Percentiles rank a stretch among this genome's conserved stretches.
Evolutionary conservation across 1,140 invertebrate species (phyloP).

Genomic region (Lepidostoma basale): DNA sequence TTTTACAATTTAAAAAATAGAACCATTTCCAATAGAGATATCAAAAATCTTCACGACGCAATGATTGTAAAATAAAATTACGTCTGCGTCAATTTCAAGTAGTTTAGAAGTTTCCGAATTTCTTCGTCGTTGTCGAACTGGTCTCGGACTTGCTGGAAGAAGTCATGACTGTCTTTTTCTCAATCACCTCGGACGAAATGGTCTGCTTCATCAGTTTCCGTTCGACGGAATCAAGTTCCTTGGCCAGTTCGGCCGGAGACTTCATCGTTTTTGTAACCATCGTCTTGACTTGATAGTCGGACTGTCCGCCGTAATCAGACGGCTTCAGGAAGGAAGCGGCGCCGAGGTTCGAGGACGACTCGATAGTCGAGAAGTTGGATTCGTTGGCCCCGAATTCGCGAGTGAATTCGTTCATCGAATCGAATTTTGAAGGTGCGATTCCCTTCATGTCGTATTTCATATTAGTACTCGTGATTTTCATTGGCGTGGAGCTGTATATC

Average conservation of each 20-base stretch:
- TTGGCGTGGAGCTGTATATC: constrained; percentile 59
- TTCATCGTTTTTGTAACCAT: constrained; percentile 51
- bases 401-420: constrained; percentile 58
- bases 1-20: too few relatives aligned
- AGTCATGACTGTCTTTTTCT: constrained; percentile 59
- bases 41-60: too few relatives aligned
- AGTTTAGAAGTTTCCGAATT: constrained; percentile 59
- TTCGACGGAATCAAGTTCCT: constrained; percentile 56
- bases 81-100: neutral
- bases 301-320: constrained; percentile 53
- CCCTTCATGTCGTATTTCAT: constrained; percentile 54
- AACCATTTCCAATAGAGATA: too few relatives aligned
- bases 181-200: constrained; percentile 58
- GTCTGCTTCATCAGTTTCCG: constrained; percentile 58
- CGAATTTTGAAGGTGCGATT: constrained; percentile 49
- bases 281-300: constrained; percentile 51
- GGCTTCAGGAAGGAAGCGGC: constrained; percentile 59
- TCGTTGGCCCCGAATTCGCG: constrained; percentile 54
- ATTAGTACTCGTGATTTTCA: constrained; percentile 58
- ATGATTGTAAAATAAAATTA: neutral
- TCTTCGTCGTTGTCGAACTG: constrained; percentile 60
- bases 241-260: constrained; percentile 52
- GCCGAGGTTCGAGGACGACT: constrained; percentile 57
- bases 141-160: constrained; percentile 60
- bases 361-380: constrained; percentile 54